These are phyloP conservation scores for Melanotaenia pygmaea DNA, from an alignment of 2,797 vertebrate species.

Conservation along the genomic window DNA sequence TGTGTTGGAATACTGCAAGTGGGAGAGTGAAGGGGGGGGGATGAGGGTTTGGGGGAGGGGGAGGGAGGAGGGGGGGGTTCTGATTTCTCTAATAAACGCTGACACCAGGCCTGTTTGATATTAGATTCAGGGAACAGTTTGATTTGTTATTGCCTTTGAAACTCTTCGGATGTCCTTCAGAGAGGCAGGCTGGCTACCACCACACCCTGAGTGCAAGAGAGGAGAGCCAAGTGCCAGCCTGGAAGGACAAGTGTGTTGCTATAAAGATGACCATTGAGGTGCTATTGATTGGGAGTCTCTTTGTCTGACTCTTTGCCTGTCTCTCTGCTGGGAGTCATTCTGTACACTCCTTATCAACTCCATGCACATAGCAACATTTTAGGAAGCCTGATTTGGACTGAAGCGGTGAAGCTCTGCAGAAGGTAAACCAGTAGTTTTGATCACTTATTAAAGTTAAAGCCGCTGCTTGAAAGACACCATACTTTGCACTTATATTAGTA, in stretches of 20 bases:
- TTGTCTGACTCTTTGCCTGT: conserved; percentile 59
- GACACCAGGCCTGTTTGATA: conserved; percentile 96
- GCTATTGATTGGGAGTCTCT: conserved; percentile 63
- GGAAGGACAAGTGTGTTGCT: conserved; percentile 39
- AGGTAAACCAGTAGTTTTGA: conserved; percentile 27
- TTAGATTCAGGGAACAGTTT: conserved; percentile 94
- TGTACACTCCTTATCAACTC: conserved; percentile 28
- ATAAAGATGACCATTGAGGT: conserved; percentile 68
- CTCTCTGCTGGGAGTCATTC: conserved; percentile 35
- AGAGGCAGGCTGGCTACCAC: conserved; percentile 76
- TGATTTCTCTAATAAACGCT: conserved; percentile 97
- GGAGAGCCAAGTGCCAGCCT: conserved; percentile 49
- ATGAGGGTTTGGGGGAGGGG: conserved; percentile 48
- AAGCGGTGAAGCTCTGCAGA: conserved; percentile 13
- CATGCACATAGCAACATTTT: conserved; percentile 28
- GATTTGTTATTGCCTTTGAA: conserved; percentile 97
- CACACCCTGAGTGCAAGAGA: conserved; percentile 40
- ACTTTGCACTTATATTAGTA: neutral
- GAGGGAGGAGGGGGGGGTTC: conserved; percentile 73
- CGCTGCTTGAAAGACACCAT: neutral
- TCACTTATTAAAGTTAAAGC: neutral
- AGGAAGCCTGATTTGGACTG: conserved; percentile 18
- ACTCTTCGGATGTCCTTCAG: conserved; percentile 92
- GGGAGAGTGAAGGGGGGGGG: conserved; percentile 67
- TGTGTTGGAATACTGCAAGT: conserved; percentile 85